phyloP scores from a whole-genome alignment of 2,113 vertebrate species.

The Chaenocephalus aceratus region DNA sequence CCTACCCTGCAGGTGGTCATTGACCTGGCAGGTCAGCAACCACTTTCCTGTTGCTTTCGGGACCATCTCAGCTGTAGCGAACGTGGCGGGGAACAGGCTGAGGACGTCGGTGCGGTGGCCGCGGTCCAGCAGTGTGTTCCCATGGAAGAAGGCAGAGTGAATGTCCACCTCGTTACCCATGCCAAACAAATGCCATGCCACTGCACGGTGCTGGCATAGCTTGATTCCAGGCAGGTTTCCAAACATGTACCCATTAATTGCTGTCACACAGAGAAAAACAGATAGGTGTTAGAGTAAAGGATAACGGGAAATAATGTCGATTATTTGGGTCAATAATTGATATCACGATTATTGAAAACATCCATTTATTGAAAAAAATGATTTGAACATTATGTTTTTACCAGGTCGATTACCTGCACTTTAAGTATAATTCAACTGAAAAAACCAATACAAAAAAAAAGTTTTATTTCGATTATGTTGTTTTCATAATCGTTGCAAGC shows the following conservation, averaged over 20 bases:
- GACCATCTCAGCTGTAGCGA: constrained; percentile 88
- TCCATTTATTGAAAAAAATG: no score
- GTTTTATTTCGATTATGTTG: no score
- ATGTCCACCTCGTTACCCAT: constrained; percentile 96
- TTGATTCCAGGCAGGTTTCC: constrained; percentile 91
- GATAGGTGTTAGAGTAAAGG: constrained; percentile 3
- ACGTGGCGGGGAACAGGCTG: constrained; percentile 93
- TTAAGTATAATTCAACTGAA: no score
- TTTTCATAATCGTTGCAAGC: no score
- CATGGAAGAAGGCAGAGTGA: constrained; percentile 93
- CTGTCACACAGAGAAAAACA: constrained; percentile 71
- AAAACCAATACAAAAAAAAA: no score
- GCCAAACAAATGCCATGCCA: constrained; percentile 94
- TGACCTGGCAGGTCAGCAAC: constrained; percentile 94
- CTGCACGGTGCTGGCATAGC: constrained; percentile 85
- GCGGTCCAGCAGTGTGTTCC: constrained; percentile 89
- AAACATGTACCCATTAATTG: constrained; percentile 93
- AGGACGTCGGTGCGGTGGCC: constrained; percentile 90
- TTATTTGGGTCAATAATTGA: no score
- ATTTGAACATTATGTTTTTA: no score
- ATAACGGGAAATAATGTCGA: neutral
- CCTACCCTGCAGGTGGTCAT: constrained; percentile 92
- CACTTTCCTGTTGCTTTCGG: constrained; percentile 87
- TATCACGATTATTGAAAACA: no score
- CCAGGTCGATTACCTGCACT: no score